Conservation (phyloP, 2,797 vertebrate genomes). For the Fundulus diaphanus region DNA sequence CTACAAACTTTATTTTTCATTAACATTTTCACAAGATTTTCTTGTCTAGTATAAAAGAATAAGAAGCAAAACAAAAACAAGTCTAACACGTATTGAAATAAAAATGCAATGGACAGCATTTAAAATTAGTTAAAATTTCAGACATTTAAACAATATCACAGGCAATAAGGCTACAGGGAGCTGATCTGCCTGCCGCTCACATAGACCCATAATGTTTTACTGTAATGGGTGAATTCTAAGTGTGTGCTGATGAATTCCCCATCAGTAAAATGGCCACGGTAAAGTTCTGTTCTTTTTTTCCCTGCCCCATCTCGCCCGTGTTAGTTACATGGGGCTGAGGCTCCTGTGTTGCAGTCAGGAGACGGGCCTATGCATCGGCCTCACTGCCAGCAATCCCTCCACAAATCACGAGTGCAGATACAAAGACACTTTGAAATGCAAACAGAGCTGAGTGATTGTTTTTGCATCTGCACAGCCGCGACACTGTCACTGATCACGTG, state of each 20-base stretch:
- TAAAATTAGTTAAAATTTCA: too few species aligned
- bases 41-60: too few species aligned
- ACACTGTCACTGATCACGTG: neutral
- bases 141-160: too few species aligned
- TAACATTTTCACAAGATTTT: too few species aligned
- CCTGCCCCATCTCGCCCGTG: neutral
- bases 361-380: neutral
- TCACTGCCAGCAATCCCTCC: neutral
- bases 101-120: too few species aligned
- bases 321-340: neutral
- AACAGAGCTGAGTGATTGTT: neutral
- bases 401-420: neutral
- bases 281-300: neutral
- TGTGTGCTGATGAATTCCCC: neutral
- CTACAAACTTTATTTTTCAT: too few species aligned
- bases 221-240: neutral
- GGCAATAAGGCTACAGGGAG: too few species aligned
- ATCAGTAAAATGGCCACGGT: neutral
- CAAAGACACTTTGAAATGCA: neutral
- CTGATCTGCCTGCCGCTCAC: neutral
- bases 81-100: too few species aligned
- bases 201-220: neutral
- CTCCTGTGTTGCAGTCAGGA: neutral
- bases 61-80: too few species aligned
- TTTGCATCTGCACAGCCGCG: neutral